Base-by-base conservation (phyloP, 2,888 invertebrate species). In the Cryptocheilus praepositus region DNA sequence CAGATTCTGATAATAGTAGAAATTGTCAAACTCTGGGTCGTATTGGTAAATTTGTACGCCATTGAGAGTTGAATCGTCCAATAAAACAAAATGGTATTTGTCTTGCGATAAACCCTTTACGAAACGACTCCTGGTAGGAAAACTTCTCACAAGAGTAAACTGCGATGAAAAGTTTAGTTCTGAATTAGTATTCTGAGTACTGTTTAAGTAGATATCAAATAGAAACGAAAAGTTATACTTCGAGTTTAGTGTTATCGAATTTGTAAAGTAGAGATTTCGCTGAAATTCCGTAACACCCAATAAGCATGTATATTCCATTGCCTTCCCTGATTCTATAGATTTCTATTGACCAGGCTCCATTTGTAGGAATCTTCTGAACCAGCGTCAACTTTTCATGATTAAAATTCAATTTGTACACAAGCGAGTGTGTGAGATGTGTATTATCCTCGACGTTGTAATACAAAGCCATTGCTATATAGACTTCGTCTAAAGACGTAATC, bases 1-100 rank as follows among this genome's bases (percentile, higher is more conserved):
- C 0, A 87, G 76, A 58, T 72, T 85, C 70, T 87, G 87, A 70
- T 85, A 84, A 19, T 64, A 64, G 49, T 81, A 60, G 70, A 84
- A 87, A 58, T 82, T 84, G 21, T 81, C 78, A 58, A 28, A 73
- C 18, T 67, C 21, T 0, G 28, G 18, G 13, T 81, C 61, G 61
- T 86, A 86, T 28, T 65, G 54, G 57, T 77, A 85, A 36, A 87
- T 80, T 45, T 81, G 76, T 7, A 86, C 67, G 1, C 81, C 79
- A n/a, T 81, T 80, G 0, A 78, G 81, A 54, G 71, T 66, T 4
- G 70, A 69, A 71, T 86, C 82, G 51, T 83, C 85, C 18, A 86
- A 49, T 16, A 87, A 55, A 22, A 87, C 45, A 61, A 87, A 87
- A 18, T 64, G 54, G 13, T 83, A 69, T 2, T 77, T 59, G 22